Percentiles rank a stretch among this genome's conserved stretches.
These are phyloP conservation scores for Dryadula phaetusa DNA, from an alignment of 2,888 invertebrate genomes.

Conservation along the genomic window DNA sequence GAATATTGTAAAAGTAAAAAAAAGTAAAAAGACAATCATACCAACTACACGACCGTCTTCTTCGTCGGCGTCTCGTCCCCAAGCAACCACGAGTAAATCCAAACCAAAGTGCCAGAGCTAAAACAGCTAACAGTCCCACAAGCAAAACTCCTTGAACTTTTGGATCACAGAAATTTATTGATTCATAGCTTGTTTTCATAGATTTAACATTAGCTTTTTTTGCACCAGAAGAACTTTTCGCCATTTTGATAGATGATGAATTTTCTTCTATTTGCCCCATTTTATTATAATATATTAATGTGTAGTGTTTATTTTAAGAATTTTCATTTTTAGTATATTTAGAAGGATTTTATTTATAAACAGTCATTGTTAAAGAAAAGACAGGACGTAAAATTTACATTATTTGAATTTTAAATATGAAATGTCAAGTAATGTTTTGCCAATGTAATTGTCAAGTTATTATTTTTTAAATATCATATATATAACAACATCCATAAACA, in stretches of 20 bases:
- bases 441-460: constrained; percentile 11
- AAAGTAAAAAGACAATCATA: constrained; percentile 9
- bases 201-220: constrained; percentile 44
- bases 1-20: background rate
- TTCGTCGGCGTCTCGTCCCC: constrained; percentile 53
- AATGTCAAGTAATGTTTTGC: constrained; percentile 3
- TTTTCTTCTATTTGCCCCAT: constrained; percentile 56
- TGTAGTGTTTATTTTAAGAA: constrained; percentile 19
- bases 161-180: constrained; percentile 53
- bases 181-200: constrained; percentile 16
- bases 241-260: constrained; percentile 52
- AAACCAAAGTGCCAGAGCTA: constrained; percentile 59
- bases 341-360: background rate
- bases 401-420: constrained; percentile 28
- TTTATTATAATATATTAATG: constrained; percentile 37
- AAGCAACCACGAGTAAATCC: constrained; percentile 59
- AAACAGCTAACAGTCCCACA: constrained; percentile 55
- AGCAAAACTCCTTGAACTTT: constrained; percentile 58
- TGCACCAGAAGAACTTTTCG: constrained; percentile 50
- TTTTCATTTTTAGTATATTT: constrained; percentile 18
- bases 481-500: constrained; percentile 38
- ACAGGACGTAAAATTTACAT: constrained; percentile 42
- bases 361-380: constrained; percentile 1
- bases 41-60: constrained; percentile 49
- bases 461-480: constrained; percentile 27